These are phyloP conservation scores for Drosophila bifasciata DNA, from an alignment of 1,140 invertebrate species.

Conservation along the genomic window DNA sequence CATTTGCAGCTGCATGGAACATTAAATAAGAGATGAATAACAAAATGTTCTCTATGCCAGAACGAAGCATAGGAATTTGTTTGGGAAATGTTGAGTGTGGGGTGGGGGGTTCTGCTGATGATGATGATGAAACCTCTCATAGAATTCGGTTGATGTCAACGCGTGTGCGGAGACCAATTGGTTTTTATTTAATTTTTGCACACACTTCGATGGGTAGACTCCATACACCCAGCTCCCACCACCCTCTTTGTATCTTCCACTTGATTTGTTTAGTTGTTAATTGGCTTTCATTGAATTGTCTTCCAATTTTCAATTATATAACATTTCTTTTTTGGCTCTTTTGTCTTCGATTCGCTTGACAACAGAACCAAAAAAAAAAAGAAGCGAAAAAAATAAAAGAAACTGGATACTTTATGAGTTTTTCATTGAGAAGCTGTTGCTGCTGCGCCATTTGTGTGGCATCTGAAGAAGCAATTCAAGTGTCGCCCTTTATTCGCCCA, in stretches of 20 bases:
- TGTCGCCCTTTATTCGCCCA: neutral
- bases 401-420: constrained; percentile 40
- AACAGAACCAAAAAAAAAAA: constrained; percentile 15
- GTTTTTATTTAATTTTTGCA: constrained; percentile 77
- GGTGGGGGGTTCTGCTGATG: neutral
- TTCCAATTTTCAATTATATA: constrained; percentile 47
- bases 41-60: constrained; percentile 5
- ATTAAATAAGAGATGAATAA: constrained; percentile 33
- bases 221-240: neutral
- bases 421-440: constrained; percentile 35
- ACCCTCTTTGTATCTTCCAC: constrained; percentile 29
- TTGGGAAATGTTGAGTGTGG: too few species aligned
- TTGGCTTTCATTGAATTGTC: constrained; percentile 75
- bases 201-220: constrained; percentile 55
- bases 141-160: constrained; percentile 25
- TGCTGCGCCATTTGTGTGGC: constrained; percentile 1
- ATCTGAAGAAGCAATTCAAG: constrained; percentile 12
- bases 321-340: constrained; percentile 8
- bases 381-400: neutral
- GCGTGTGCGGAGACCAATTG: constrained; percentile 58
- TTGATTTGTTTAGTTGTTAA: constrained; percentile 58
- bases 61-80: constrained; percentile 8
- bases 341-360: constrained; percentile 19
- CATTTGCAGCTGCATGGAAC: constrained; percentile 34
- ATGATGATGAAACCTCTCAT: constrained; percentile 29